Conservation (phyloP, 2,888 invertebrate species). For the Ectropis crepuscularia region DNA sequence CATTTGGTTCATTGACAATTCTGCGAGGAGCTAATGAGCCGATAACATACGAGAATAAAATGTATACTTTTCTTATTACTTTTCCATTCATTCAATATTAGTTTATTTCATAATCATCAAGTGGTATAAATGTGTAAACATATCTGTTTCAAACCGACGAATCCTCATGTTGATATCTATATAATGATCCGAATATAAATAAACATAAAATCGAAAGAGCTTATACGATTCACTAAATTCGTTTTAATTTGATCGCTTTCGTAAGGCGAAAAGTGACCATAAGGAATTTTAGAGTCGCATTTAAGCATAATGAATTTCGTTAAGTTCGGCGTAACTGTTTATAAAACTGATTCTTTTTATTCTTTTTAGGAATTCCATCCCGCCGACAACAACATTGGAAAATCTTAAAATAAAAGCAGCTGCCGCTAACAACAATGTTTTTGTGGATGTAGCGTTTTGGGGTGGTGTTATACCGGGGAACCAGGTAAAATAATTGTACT, state of each 20-base stretch:
- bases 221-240: not conserved
- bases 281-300: conserved; percentile 3
- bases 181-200: conserved; percentile 1
- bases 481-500: conserved; percentile 64
- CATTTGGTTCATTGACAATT: too few species aligned
- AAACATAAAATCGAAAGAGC: not conserved
- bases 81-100: too few species aligned
- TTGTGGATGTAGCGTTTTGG: conserved; percentile 91
- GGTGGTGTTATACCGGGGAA: conserved; percentile 91
- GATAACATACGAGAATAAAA: too few species aligned
- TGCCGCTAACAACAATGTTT: conserved; percentile 85
- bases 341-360: conserved; percentile 7
- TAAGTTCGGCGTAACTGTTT: conserved; percentile 12
- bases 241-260: conserved; percentile 3
- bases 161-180: too few species aligned
- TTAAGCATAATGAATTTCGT: conserved; percentile 17
- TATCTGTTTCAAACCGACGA: too few species aligned
- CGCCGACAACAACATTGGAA: conserved; percentile 87
- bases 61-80: too few species aligned
- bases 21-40: too few species aligned
- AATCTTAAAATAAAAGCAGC: conserved; percentile 86
- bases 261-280: not conserved
- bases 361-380: conserved; percentile 87
- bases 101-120: too few species aligned
- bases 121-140: too few species aligned